Percentiles rank a stretch among this genome's conserved stretches.
Conservation (phyloP, 2,113 vertebrate species). For the Rhinoptilus africanus region DNA sequence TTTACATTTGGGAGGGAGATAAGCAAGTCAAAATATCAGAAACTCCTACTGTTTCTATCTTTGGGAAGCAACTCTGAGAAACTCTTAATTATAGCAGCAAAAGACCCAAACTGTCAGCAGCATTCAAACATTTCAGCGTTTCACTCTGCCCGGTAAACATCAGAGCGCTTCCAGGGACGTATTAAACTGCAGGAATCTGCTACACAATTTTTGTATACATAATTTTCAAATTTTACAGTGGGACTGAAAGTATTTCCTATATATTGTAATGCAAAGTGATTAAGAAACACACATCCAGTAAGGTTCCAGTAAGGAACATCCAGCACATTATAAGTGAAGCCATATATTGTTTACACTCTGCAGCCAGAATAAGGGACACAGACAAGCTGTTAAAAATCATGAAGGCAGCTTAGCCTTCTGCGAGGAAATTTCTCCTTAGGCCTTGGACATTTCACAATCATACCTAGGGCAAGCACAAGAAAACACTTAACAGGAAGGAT, state of each 20-base stretch:
- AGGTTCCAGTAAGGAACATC: not conserved
- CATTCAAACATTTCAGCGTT: not conserved
- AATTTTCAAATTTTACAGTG: not conserved
- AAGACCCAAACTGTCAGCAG: not conserved
- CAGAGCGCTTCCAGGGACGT: not conserved
- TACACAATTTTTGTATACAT: not conserved
- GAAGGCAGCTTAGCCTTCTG: not conserved
- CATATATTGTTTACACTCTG: not conserved
- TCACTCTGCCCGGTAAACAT: not conserved
- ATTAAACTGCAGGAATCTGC: not conserved
- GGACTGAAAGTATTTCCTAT: not conserved
- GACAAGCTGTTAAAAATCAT: not conserved
- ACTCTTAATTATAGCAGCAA: not conserved
- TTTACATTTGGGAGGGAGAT: slow-evolving; percentile 23
- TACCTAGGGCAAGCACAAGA: not conserved
- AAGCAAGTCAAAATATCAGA: slow-evolving; percentile 42
- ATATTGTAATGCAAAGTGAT: not conserved
- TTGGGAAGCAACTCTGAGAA: not conserved
- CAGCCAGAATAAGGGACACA: not conserved
- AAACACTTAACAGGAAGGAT: not conserved
- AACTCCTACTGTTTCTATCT: not conserved
- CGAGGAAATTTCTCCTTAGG: not conserved
- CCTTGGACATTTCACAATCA: not conserved
- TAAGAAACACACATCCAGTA: too few relatives aligned
- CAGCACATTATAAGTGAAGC: not conserved